phyloP scores from a whole-genome alignment of 2,113 vertebrate species.

The Anhinga anhinga region DNA sequence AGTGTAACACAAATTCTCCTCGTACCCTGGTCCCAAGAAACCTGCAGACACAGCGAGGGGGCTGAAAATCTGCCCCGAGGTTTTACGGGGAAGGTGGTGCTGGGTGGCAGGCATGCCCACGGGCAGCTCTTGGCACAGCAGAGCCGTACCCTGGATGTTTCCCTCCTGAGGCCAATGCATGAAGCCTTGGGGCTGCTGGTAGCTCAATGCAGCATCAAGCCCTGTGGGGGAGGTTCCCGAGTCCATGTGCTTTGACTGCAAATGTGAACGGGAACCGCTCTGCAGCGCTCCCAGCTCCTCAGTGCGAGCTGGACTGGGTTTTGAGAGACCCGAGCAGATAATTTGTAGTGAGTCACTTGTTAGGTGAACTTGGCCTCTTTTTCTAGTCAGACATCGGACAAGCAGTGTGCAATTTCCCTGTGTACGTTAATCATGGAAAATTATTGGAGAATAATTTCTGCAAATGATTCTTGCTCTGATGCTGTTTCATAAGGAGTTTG shows the following conservation, averaged over 20 bases:
- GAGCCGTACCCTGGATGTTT: rapidly evolving
- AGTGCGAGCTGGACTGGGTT: background rate
- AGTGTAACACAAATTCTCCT: rapidly evolving
- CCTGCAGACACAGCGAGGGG: rapidly evolving
- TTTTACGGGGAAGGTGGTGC: rapidly evolving
- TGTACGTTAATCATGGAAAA: background rate
- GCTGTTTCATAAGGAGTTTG: background rate
- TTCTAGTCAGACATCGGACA: background rate
- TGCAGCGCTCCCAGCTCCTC: background rate
- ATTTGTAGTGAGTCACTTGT: background rate
- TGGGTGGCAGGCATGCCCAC: rapidly evolving
- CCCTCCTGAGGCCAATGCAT: rapidly evolving
- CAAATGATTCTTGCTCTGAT: background rate
- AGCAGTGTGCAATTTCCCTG: background rate
- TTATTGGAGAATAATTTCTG: background rate
- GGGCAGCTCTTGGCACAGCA: background rate
- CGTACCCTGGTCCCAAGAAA: rapidly evolving
- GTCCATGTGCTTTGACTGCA: background rate
- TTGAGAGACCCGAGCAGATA: background rate
- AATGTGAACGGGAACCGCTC: background rate
- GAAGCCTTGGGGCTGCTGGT: background rate
- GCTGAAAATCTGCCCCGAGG: background rate
- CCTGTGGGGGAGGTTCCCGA: background rate
- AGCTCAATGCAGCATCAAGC: background rate
- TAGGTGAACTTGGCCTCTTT: background rate